Evolutionary conservation across 2,797 vertebrate genomes (phyloP), one percentile per base, ranked within the genome.

Genomic region (Cynodonichthys magdalenae): DNA sequence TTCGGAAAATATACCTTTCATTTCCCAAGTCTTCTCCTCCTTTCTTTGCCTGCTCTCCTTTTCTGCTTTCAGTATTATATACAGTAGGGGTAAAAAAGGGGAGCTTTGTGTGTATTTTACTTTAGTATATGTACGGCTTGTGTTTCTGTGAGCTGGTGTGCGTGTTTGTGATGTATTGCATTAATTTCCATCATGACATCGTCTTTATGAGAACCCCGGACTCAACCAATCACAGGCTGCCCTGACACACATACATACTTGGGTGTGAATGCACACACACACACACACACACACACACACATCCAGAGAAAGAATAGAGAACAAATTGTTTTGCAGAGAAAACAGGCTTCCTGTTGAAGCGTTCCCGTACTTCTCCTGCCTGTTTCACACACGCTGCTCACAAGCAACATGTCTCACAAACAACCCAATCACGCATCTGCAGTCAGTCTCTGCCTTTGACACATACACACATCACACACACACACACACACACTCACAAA

Each of bases 131-230:
- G 39, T 31, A 15, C 42, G 28, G 39, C 44, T 28, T 63, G 70
- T 59, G 47, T 50, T 45, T 49, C n/a, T 15, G 55, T 50, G 70
- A 41, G 63, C 42, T 19, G 53, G 75, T 47, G 81, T 80, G 77
- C 51, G 47, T 69, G 70, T 80, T 87, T 79, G 87, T 93, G 93
- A 94, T 94, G 83, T 92, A 94, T 94, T 88, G 86, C 89, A 91
- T 94, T 94, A 89, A 94, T 94, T 94, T 93, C 90, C 85, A 78
- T 90, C 82, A 86, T 92, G 92, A 92, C 92, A 93, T 83, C 58
- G 87, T 91, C 85, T 92, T 93, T 93, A 93, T 91, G 89, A 90
- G 86, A 84, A 71, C 74, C 72, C 65, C 80, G 78, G 66, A 84
- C 77, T 85, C 81, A 59, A 87, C 89, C 89, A 90, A 89, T 91